phyloP scores from a whole-genome alignment of 1,140 invertebrate species.

The Zeugodacus cucurbitae region DNA sequence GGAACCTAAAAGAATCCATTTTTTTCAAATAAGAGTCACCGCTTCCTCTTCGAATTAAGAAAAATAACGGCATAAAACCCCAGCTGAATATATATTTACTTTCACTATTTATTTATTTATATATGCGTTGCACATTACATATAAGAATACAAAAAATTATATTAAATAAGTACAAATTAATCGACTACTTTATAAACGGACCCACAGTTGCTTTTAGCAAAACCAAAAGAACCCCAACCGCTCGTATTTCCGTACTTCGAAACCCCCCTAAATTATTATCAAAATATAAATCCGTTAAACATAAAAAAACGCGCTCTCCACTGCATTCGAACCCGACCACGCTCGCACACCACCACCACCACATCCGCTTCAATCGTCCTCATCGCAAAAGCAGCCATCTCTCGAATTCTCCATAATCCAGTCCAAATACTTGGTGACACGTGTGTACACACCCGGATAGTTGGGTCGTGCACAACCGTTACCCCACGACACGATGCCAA shows the following conservation, averaged over 20 bases:
- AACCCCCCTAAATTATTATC: neutral
- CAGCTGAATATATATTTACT: neutral
- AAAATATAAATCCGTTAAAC: neutral
- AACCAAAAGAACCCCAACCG: neutral
- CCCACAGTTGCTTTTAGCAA: neutral
- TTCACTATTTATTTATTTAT: neutral
- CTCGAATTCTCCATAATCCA: slow-evolving; percentile 82
- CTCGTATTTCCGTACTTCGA: neutral
- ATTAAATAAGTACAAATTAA: neutral
- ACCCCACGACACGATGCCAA: slow-evolving; percentile 77
- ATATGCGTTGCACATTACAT: neutral
- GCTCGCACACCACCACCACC: neutral
- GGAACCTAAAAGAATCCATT: too few species aligned
- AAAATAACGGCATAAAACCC: too few species aligned
- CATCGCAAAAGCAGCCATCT: slow-evolving; percentile 77
- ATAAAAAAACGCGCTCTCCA: neutral
- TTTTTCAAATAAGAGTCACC: too few species aligned
- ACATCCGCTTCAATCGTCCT: slow-evolving; percentile 65
- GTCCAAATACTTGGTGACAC: slow-evolving; percentile 78
- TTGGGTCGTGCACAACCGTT: slow-evolving; percentile 78
- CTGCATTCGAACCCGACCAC: neutral
- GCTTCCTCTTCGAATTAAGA: too few species aligned
- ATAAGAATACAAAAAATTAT: slow-evolving; percentile 15
- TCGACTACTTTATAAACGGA: neutral
- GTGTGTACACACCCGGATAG: slow-evolving; percentile 84